Base-by-base conservation (phyloP, 2,888 invertebrate species). In the Eledona agricola region DNA sequence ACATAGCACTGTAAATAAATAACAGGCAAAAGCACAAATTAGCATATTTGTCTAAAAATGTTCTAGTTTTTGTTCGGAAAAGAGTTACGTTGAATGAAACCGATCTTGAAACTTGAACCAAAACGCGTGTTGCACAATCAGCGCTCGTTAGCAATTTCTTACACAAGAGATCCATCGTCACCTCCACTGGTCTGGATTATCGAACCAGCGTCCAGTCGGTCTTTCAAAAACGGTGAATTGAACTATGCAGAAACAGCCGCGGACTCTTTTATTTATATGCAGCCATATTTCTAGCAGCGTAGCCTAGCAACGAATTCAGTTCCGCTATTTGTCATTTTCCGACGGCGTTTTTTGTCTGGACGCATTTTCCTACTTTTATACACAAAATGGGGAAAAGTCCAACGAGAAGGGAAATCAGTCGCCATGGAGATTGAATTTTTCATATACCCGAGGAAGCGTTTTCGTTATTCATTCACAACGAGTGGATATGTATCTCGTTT, bases 281-380 rank as follows among this genome's bases (percentile, higher is more conserved):
- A 71, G 72, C 72, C 72, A 72, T 72, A 72, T 70, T 71, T 72
- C 70, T 61, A 59, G 63, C 59, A 54, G 54, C 63, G 71, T 69
- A 63, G 54, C 72, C 69, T 70, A 71, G 71, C 71, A 69, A 72
- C 72, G 65, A 64, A 64, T 67, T 65, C 67, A 63, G 69, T 65
- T 68, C 70, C 66, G 71, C 72, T 71, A 72, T 71, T 72, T 72
- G 71, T 72, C 72, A 71, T 72, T 72, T 70, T 71, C 67, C 66
- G 65, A 63, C 65, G 65, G 66, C 59, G 66, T 66, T 68, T 71
- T 72, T 71, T 69, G 63, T 57, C 61, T 9, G 17, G 65, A n/a
- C 69, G 71, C 69, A 72, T 70, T 72, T 68, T 70, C 67, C 67
- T 70, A 66, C 66, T 66, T 64, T 65, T 64, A 59, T 65, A 67